Base-by-base conservation (phyloP, 2,797 vertebrate species). In the Crypturellus tataupa region DNA sequence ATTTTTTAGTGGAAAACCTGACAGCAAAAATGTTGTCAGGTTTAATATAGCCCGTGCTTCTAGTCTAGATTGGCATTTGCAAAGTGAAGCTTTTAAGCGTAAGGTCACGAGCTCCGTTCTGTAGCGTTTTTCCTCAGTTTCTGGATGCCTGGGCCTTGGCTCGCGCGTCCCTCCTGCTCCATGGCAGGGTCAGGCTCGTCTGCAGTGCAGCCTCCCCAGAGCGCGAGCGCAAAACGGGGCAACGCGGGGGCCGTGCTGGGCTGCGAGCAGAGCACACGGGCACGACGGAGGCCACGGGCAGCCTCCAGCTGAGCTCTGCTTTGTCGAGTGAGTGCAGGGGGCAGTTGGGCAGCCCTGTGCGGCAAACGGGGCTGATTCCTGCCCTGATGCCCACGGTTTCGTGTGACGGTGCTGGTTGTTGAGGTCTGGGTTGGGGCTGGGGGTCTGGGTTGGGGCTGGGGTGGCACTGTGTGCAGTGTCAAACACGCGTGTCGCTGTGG, bases 51-150 rank as follows among this genome's bases (percentile, higher is more conserved):
- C 76, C 83, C 81, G 73, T 69, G 63, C n/a, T 92, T 92, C n/a
- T 47, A 7, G 80, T 60, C 39, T 78, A 69, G 76, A 82, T 18
- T 77, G 79, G 39, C 87, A 83, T 39, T 90, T 94, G 78, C 80
- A 53, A 92, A 95, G 79, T 37, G 55, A 93, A 71, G 58, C 79
- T 90, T 78, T 92, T 89, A 93, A 89, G 80, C 49, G 47, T 42
- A 33, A 77, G 73, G 86, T 87, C 90, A 59, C n/a, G 79, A 90
- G 78, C 81, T 80, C 71, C 20, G 58, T 72, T 49, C 39, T 58
- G 23, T 87, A 82, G 51, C 6, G 24, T 75, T 69, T 94, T 93
- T 80, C 65, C 75, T 3, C 78, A 90, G 53, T 58, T 4, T 49
- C 60, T 77, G 18, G 77, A 8, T 69, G 46, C 37, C 92, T 90